Percentiles rank a stretch among this genome's conserved stretches.
These are phyloP conservation scores for Anthopleura sola DNA, from an alignment of 64 coral and sea anemone species.

Conservation along the genomic window DNA sequence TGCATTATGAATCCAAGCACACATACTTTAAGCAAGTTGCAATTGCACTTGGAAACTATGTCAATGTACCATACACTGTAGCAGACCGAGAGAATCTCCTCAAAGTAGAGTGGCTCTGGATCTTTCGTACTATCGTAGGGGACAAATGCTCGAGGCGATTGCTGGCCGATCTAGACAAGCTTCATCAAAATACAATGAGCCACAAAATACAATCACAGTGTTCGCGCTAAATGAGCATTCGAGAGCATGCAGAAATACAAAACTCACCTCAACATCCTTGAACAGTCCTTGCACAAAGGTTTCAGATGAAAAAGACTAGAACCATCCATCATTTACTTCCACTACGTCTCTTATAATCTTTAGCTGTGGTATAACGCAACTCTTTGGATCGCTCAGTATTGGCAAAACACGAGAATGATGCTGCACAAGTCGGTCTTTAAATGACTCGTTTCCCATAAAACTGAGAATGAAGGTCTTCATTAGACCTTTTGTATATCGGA, in stretches of 20 bases:
- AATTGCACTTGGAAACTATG: slow-evolving; percentile 17
- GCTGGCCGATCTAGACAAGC: too few species aligned
- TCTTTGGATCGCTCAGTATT: not conserved
- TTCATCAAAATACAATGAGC: too few species aligned
- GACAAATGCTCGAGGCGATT: too few species aligned
- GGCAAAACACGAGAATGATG: not conserved
- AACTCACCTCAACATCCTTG: too few species aligned
- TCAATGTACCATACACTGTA: slow-evolving; percentile 38
- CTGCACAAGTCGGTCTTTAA: slow-evolving; percentile 1
- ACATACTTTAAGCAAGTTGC: slow-evolving; percentile 30
- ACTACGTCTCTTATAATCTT: not conserved
- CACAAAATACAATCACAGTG: too few species aligned
- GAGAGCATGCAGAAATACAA: too few species aligned
- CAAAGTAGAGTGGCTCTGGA: too few species aligned
- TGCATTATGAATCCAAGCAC: slow-evolving; percentile 32
- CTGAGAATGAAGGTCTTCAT: slow-evolving; percentile 23
- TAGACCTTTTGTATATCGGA: too few species aligned
- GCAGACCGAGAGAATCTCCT: not conserved
- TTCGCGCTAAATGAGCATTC: too few species aligned
- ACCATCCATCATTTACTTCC: slow-evolving; percentile 28
- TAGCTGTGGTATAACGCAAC: slow-evolving; percentile 10
- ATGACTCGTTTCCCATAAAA: slow-evolving; percentile 6
- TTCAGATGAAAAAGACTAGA: not conserved
- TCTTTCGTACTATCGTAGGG: too few species aligned
- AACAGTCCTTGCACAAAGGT: not conserved